Percentiles rank a stretch among this genome's conserved stretches.
Conservation (phyloP, 1,140 invertebrate genomes). For the Centruroides vittatus region DNA sequence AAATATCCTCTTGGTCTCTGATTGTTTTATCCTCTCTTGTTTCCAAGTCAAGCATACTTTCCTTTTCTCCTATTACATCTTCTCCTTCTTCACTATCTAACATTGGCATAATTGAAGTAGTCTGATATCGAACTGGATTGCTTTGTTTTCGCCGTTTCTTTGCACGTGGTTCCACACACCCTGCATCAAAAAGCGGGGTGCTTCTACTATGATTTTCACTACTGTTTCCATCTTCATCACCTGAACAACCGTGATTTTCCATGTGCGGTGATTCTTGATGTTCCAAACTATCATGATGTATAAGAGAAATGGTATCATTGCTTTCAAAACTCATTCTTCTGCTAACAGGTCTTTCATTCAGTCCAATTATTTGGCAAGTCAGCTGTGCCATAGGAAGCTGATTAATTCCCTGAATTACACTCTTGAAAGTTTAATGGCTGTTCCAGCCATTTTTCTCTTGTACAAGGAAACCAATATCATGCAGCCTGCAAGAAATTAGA, state of each 20-base stretch:
- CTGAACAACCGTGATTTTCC: slow-evolving; percentile 4
- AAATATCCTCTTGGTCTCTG: slow-evolving; percentile 2
- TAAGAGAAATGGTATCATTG: no score
- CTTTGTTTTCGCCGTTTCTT: slow-evolving; percentile 30
- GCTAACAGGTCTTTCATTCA: no score
- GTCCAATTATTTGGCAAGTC: no score
- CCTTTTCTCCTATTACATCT: slow-evolving; percentile 1
- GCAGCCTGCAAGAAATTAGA: no score
- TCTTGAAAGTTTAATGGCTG: no score
- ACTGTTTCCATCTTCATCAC: slow-evolving; percentile 13
- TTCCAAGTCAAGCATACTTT: slow-evolving; percentile 9
- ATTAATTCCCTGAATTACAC: no score
- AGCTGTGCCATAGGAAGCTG: no score
- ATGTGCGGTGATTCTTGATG: not conserved
- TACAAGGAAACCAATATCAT: no score
- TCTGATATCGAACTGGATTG: slow-evolving; percentile 23
- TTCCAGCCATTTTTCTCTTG: no score
- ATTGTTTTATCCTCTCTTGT: not conserved
- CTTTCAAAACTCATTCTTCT: no score
- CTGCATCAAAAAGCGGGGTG: not conserved
- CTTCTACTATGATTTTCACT: slow-evolving; percentile 11
- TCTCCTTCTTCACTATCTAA: slow-evolving; percentile 8
- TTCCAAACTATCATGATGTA: no score
- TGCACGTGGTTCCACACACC: slow-evolving; percentile 17
- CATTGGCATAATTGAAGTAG: slow-evolving; percentile 2